Evolutionary conservation across 2,113 vertebrate species (phyloP).

Genomic region (Tetrax tetrax): DNA sequence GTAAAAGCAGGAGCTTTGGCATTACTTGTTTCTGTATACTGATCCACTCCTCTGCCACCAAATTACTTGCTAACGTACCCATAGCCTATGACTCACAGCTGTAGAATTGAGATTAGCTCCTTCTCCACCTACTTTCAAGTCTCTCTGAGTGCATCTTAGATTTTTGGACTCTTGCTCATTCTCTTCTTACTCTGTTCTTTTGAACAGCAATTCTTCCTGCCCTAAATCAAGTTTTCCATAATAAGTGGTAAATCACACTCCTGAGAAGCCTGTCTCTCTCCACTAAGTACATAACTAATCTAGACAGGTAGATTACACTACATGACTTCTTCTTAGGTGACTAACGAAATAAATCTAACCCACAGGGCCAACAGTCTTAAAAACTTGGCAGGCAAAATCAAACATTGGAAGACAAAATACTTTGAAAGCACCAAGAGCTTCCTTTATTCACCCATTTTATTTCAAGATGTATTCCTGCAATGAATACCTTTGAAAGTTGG

Average conservation of each 20-base stretch:
- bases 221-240: background rate
- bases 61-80: background rate
- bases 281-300: background rate
- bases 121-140: background rate
- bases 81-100: constrained; percentile 4
- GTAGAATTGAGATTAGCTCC: constrained; percentile 22
- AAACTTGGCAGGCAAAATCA: background rate
- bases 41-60: background rate
- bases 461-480: background rate
- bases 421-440: background rate
- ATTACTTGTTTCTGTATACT: background rate
- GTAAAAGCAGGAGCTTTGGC: background rate
- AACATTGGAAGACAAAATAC: background rate
- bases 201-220: background rate
- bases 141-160: background rate
- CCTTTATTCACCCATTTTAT: background rate
- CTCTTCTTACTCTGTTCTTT: background rate
- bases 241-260: background rate
- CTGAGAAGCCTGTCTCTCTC: background rate
- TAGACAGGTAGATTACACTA: background rate
- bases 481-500: background rate
- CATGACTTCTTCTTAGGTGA: background rate
- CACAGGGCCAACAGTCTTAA: background rate
- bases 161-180: constrained; percentile 9
- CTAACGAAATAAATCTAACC: background rate